A percentile compares a stretch with the other conserved stretches of the same genome.
phyloP scores from a whole-genome alignment of 2,113 vertebrate species.

The Tragelaphus buxtoni region DNA sequence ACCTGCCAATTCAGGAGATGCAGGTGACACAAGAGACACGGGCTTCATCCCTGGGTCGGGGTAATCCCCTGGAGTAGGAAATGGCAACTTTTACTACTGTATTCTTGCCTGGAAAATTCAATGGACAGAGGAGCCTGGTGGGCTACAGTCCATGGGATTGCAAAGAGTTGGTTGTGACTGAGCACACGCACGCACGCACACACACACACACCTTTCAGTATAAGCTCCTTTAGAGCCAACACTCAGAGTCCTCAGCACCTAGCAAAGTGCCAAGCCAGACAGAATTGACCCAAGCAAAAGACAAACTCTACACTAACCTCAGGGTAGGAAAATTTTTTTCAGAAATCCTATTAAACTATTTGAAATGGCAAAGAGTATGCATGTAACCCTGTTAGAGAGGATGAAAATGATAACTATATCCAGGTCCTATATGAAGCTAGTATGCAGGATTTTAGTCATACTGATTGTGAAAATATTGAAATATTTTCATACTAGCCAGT shows the following conservation, averaged over 20 bases:
- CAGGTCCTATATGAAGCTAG: neutral
- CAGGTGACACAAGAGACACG: neutral
- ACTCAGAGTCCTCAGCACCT: neutral
- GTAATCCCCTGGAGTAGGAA: neutral
- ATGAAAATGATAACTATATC: neutral
- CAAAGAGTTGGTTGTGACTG: neutral
- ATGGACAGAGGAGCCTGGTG: neutral
- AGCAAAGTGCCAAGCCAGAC: neutral
- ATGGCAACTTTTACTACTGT: neutral
- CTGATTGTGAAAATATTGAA: neutral
- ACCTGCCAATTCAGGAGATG: neutral
- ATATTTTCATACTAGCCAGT: neutral
- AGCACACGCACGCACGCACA: rapidly evolving
- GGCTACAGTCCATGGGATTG: neutral
- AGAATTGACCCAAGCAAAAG: neutral
- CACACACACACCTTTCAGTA: neutral
- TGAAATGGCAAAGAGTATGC: neutral
- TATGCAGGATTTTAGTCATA: neutral
- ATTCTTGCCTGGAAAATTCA: neutral
- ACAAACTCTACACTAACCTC: neutral
- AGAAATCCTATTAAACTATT: neutral
- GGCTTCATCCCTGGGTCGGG: neutral
- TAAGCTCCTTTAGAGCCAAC: neutral
- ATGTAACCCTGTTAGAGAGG: neutral
- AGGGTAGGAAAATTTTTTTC: neutral